Base-by-base conservation (phyloP, 2,888 invertebrate species). In the Trichopoda pennipes region DNA sequence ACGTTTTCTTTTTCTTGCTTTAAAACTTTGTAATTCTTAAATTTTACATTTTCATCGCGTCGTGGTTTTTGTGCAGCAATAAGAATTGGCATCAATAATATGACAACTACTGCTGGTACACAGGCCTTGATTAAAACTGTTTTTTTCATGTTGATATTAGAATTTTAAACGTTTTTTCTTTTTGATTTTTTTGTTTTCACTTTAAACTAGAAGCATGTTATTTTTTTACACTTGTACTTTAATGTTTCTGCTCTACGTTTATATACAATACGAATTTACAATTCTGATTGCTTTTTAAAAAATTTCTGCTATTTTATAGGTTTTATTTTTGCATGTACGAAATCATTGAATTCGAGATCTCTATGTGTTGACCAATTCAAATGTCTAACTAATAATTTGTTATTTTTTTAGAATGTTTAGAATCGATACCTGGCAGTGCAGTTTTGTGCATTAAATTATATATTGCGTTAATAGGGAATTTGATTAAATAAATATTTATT, bases 11-110 rank as follows among this genome's bases (percentile, higher is more conserved):
- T 38, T 38, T 1, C n/a, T 17, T 9, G 7, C 17, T 10, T 49
- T 8, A 49, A 17, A 19, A 2, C 8, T 49, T 17, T 17, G 8
- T 3, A 49, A 49, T 49, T 19, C 9, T 49, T 49, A 49, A 64
- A 68, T 19, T 63, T 74, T 79, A 82, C 82, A 76, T 82, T 79
- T 44, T 72, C 75, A 76, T 82, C 79, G 55, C 79, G 75, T 55
- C 72, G 70, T 47, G 75, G 72, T 63, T 79, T 79, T 76, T 82
- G 68, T 56, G 75, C 79, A 56, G 12, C 56, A 21, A 44, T 68
- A 38, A 68, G 72, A 68, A 68, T 28, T 28, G 82, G 58, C 78
- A 79, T 75, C 75, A 79, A 75, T 72, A 82, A 56, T 49, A 49
- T 4, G n/a, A 35, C n/a, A 19, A 64, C 21, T 14, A 38, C 1